Evolutionary conservation across 2,797 vertebrate species (phyloP).

Genomic region (Peromyscus attwateri): DNA sequence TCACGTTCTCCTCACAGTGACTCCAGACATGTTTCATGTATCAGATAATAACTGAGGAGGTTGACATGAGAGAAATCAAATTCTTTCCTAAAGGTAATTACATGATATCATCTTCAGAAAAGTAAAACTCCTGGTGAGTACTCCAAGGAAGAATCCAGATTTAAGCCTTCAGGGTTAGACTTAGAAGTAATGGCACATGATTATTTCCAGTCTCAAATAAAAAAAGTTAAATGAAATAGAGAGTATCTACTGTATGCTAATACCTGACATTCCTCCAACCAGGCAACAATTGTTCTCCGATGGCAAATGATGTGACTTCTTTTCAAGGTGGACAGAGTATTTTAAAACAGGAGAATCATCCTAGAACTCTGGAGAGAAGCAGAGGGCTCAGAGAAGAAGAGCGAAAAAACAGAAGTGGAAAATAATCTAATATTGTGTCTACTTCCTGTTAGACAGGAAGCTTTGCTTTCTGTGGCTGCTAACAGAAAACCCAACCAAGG

Average conservation of each 20-base stretch:
- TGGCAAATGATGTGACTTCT: neutral
- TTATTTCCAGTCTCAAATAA: neutral
- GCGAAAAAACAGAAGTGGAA: neutral
- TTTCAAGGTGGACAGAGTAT: neutral
- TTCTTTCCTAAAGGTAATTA: neutral
- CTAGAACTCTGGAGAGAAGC: neutral
- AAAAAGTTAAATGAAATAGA: neutral
- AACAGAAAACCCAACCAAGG: neutral
- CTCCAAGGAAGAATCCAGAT: neutral
- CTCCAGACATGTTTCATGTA: neutral
- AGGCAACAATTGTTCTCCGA: neutral
- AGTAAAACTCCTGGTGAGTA: neutral
- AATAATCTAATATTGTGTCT: neutral
- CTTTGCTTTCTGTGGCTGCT: neutral
- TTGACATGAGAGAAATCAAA: neutral
- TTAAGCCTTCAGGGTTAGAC: neutral
- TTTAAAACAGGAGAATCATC: neutral
- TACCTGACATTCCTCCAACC: neutral
- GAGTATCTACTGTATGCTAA: neutral
- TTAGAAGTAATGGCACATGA: too few relatives aligned
- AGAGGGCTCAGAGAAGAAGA: neutral
- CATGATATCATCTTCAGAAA: neutral
- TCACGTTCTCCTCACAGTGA: neutral
- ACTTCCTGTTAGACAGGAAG: neutral
- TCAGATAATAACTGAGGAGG: neutral